These are phyloP conservation scores for Eurytoma californica DNA, from an alignment of 2,888 invertebrate genomes.

Conservation along the genomic window DNA sequence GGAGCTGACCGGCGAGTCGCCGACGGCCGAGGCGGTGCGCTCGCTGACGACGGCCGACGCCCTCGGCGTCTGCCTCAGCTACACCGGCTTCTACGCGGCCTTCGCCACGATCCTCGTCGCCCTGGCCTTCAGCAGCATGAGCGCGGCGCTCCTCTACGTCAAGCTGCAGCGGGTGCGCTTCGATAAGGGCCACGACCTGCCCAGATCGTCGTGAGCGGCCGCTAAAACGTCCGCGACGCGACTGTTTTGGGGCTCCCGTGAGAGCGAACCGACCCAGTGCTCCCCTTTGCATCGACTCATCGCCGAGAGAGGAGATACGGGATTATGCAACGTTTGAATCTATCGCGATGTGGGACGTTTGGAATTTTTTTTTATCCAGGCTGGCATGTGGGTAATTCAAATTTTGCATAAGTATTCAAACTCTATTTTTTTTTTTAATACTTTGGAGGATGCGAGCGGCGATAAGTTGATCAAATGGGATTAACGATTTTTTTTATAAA, in stretches of 20 bases:
- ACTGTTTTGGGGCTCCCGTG: background rate
- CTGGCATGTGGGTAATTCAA: too few relatives aligned
- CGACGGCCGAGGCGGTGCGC: conserved; percentile 1
- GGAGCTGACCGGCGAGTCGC: conserved; percentile 8
- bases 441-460: too few relatives aligned
- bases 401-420: too few relatives aligned
- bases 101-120: conserved; percentile 79
- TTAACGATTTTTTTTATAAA: too few relatives aligned
- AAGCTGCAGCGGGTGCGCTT: conserved; percentile 73
- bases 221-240: background rate
- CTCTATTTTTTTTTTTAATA: too few relatives aligned
- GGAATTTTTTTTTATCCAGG: too few relatives aligned
- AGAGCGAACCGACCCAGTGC: background rate
- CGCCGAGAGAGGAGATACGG: too few relatives aligned
- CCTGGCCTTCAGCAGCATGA: conserved; percentile 78
- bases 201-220: conserved; percentile 49
- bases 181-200: conserved; percentile 54
- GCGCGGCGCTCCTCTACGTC: conserved; percentile 77
- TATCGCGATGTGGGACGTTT: too few relatives aligned
- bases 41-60: conserved; percentile 13
- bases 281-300: background rate
- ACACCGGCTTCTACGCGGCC: conserved; percentile 80
- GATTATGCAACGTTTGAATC: too few relatives aligned
- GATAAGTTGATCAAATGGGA: too few relatives aligned
- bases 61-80: conserved; percentile 79